Percentiles rank a stretch among this genome's conserved stretches.
Evolutionary conservation across 2,113 vertebrate species (phyloP).

Genomic region (Lycaon pictus): DNA sequence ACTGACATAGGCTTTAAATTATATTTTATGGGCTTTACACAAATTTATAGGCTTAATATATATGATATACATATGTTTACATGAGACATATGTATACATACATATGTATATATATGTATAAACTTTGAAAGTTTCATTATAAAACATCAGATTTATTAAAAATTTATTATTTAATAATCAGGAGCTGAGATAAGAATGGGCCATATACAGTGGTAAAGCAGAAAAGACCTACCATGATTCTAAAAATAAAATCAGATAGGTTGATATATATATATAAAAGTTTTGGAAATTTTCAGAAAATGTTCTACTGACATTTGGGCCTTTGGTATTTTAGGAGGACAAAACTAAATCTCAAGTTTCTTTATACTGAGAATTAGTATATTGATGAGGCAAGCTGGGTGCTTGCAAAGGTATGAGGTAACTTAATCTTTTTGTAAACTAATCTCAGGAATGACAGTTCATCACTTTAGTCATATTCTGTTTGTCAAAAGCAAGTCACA

Average conservation of each 20-base stretch:
- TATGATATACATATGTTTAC: background rate
- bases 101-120: background rate
- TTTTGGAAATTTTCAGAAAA: background rate
- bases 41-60: background rate
- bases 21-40: background rate
- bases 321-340: background rate
- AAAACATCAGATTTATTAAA: background rate
- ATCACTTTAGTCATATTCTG: background rate
- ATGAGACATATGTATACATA: background rate
- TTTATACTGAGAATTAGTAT: background rate
- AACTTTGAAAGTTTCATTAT: background rate
- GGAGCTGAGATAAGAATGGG: background rate
- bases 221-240: background rate
- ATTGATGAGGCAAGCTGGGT: background rate
- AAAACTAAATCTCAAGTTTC: background rate
- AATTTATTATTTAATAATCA: background rate
- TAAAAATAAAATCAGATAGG: background rate
- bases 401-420: background rate
- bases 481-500: background rate
- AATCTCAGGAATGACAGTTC: background rate
- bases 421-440: background rate
- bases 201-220: background rate
- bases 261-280: background rate
- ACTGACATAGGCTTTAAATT: background rate
- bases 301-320: background rate